Conservation (phyloP, 2,888 invertebrate genomes). For the Stictocephala bisonia region DNA sequence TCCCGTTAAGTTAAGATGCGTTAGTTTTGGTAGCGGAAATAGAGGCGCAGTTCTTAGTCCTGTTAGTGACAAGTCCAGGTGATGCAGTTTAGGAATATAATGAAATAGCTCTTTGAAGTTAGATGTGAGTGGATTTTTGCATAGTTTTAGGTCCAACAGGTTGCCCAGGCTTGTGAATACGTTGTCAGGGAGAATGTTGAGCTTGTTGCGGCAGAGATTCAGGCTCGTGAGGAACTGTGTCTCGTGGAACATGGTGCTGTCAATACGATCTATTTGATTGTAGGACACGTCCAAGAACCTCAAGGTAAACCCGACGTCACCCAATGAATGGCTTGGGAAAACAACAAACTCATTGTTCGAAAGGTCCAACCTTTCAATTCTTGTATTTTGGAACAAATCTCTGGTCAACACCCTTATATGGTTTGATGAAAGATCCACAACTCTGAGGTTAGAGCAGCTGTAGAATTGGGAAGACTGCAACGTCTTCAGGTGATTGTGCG, state of each 20-base stretch:
- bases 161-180: constrained; percentile 86
- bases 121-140: constrained; percentile 83
- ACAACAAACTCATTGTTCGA: constrained; percentile 81
- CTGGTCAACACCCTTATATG: constrained; percentile 78
- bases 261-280: constrained; percentile 87
- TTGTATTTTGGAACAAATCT: constrained; percentile 83
- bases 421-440: constrained; percentile 79
- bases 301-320: constrained; percentile 82
- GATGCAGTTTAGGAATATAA: constrained; percentile 83
- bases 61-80: constrained; percentile 80
- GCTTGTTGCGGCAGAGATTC: constrained; percentile 82
- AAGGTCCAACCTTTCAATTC: constrained; percentile 83
- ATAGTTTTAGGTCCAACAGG: constrained; percentile 82
- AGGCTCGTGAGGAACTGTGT: constrained; percentile 82
- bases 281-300: constrained; percentile 81
- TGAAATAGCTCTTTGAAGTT: constrained; percentile 90
- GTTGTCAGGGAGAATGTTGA: constrained; percentile 88
- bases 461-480: constrained; percentile 84
- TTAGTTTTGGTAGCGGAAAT: constrained; percentile 79
- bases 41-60: constrained; percentile 82
- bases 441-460: constrained; percentile 78
- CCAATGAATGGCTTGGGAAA: constrained; percentile 82
- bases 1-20: constrained; percentile 81
- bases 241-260: constrained; percentile 87
- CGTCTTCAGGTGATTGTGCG: constrained; percentile 79